Base-by-base conservation (phyloP, 2,113 vertebrate genomes). In the Vidua macroura region DNA sequence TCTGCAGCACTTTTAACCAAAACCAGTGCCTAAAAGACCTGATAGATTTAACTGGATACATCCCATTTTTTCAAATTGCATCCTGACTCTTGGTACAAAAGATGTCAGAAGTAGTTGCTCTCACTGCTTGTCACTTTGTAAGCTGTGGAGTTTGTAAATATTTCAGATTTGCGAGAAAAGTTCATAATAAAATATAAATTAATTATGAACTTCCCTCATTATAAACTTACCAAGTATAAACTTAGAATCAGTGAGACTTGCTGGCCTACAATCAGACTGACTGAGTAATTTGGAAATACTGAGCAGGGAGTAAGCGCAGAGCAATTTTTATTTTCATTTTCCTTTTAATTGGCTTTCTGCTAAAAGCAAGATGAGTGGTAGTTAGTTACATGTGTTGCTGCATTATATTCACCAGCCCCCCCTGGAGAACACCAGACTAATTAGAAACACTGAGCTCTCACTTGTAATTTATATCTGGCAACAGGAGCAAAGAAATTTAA, bases 401-500 rank as follows among this genome's bases (percentile, higher is more conserved):
- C 55, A n/a, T 79, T 85, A 51, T 59, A 90, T 84, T 49, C 22
- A 0, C 58, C 73, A 53, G 52, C 37, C 39, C 90, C 90, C 69
- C 86, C 79, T 77, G 67, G 88, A 96, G 92, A 88, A 25, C 60
- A n/a, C 44, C 44, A 81, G 41, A 67, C 86, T 97, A 95, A 96
- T 97, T 96, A 97, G 77, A 87, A 91, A 70, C 63, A 9, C n/a
- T 43, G 69, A 92, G 81, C 67, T 95, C 73, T 95, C 82, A 37
- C 59, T 94, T 77, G 84, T 93, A 86, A 96, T 96, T 96, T 93
- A 72, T 87, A 92, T 96, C 87, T 95, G 94, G 93, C 79, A 83
- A 70, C 10, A 80, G 89, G 87, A 91, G 60, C 59, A 89, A 68
- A 62, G 74, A 88, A 79, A 91, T 95, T 86, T 30, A 75, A 72